phyloP scores from a whole-genome alignment of 1,140 invertebrate species.

The Scaptomyza montana region DNA sequence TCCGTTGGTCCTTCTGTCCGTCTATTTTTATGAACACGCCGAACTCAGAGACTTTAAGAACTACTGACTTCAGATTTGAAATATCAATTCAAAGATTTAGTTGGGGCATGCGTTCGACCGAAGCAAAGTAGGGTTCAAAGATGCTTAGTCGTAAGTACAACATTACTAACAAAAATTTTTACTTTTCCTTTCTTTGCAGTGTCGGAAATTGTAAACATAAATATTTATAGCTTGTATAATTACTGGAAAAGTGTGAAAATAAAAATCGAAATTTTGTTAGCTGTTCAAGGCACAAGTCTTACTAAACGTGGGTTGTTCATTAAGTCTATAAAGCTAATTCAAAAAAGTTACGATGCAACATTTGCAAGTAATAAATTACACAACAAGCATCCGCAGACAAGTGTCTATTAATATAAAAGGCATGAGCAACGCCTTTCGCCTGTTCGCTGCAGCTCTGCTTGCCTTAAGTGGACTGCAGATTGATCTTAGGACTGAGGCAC shows the following conservation, averaged over 20 bases:
- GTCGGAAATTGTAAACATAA: slow-evolving; percentile 33
- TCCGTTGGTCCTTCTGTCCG: too few species aligned
- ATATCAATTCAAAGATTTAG: too few species aligned
- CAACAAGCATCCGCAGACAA: slow-evolving; percentile 36
- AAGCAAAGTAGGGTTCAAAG: too few species aligned
- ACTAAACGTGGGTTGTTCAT: slow-evolving; percentile 11
- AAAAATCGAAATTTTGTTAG: neutral
- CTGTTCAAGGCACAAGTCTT: slow-evolving; percentile 7
- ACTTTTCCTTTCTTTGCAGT: slow-evolving; percentile 38
- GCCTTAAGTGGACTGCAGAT: slow-evolving; percentile 33
- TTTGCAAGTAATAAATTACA: slow-evolving; percentile 61
- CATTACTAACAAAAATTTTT: slow-evolving; percentile 19
- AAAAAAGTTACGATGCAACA: slow-evolving; percentile 46
- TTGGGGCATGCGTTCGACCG: too few species aligned
- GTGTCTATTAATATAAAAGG: slow-evolving; percentile 54
- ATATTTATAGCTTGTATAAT: neutral
- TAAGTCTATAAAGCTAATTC: slow-evolving; percentile 1
- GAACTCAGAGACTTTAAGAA: too few species aligned
- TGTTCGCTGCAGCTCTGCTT: slow-evolving; percentile 25
- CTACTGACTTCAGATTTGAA: too few species aligned
- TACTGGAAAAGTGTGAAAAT: slow-evolving; percentile 2
- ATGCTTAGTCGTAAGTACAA: neutral
- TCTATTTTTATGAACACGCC: too few species aligned
- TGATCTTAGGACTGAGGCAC: slow-evolving; percentile 84
- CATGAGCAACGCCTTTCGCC: neutral